A percentile compares a stretch with the other conserved stretches of the same genome.
Conservation (phyloP, 2,797 vertebrate species). For the Bradypodion pumilum region DNA sequence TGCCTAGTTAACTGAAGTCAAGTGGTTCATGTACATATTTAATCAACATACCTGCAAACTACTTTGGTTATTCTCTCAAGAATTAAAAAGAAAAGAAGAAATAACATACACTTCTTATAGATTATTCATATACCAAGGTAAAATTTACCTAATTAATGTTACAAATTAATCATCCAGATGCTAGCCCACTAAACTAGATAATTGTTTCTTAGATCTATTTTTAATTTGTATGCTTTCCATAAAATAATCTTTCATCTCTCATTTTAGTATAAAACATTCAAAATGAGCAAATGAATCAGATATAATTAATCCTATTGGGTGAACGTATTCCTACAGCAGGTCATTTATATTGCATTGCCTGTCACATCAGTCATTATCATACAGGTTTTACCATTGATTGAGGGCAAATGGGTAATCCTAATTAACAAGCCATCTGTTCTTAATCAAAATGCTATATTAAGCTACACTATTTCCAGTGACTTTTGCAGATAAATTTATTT, state of each 20-base stretch:
- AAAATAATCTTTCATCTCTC: constrained; percentile 26
- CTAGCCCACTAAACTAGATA: constrained; percentile 26
- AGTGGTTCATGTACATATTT: neutral
- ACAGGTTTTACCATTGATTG: neutral
- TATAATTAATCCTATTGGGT: neutral
- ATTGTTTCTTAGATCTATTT: constrained; percentile 4
- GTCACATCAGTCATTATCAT: neutral
- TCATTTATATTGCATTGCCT: constrained; percentile 19
- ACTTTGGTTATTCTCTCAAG: constrained; percentile 5
- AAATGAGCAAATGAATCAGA: constrained; percentile 34
- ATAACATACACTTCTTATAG: neutral
- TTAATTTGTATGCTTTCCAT: neutral
- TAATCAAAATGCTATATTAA: constrained; percentile 63
- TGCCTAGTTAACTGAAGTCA: neutral
- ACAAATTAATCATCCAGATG: constrained; percentile 19
- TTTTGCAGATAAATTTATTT: constrained; percentile 50
- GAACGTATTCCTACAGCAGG: constrained; percentile 13
- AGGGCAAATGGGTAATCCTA: neutral
- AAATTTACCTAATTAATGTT: constrained; percentile 27
- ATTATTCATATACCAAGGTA: constrained; percentile 16
- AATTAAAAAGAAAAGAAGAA: neutral
- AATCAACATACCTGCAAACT: constrained; percentile 3
- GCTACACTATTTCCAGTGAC: constrained; percentile 40
- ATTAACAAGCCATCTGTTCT: constrained; percentile 41
- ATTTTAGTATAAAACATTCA: constrained; percentile 21